Evolutionary conservation across 2,113 vertebrate species (phyloP), one percentile per base, ranked within the genome.

Genomic region (Scolopax mira): DNA sequence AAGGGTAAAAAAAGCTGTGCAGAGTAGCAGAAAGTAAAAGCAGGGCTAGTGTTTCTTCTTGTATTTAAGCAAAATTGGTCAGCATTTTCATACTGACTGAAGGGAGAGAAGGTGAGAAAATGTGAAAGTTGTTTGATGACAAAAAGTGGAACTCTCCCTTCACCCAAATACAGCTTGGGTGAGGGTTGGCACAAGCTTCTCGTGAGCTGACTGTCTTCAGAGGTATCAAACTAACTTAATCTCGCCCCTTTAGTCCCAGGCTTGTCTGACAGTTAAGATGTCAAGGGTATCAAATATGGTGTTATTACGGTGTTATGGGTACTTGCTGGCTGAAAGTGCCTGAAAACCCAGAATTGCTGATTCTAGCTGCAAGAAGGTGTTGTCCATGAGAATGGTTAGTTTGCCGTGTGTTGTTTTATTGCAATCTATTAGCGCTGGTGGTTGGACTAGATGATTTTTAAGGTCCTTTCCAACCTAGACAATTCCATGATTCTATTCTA

Each of bases 341-440:
- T 17, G 41, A 92, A 94, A 57, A 96, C 19, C 80, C 42, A 72
- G 64, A 88, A 57, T 55, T 0, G 0, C 14, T 6, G 27, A 62
- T 54, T 89, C 54, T 30, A 33, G 17, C 64, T 79, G 70, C 46
- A 88, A 73, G 41, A 74, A 42, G 44, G 24, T 69, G 30, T 17
- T 64, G 48, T 51, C 85, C 48, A 5, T 46, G 80, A 77, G 91
- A 80, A 83, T 46, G 10, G 57, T 70, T 61, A 30, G n/a, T 46
- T 80, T 82, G 54, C 78, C 66, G n/a, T 62, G 80, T 81, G 35
- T 62, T 92, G 52, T 28, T 92, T 94, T 80, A 88, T 72, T 88
- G 74, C 57, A 78, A 31, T 61, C 51, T 64, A 35, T 64, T 79
- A 91, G 72, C 64, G n/a, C n/a, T n/a, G n/a, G n/a, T n/a, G n/a